Evolutionary conservation across 2,797 vertebrate genomes (phyloP).

Genomic region (Trematomus bernacchii): DNA sequence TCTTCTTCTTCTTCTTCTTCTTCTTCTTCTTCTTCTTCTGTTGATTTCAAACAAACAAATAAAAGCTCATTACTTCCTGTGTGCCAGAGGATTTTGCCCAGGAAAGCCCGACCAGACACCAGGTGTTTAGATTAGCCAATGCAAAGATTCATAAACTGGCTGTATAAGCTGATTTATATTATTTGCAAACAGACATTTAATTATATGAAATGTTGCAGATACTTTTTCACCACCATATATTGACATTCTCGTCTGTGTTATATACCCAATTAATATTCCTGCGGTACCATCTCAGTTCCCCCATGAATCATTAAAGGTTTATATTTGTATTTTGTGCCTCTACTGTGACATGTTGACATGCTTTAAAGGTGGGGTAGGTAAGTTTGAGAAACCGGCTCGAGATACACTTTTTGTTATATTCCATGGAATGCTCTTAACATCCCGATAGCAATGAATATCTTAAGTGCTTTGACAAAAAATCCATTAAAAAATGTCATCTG

Average conservation of each 20-base stretch:
- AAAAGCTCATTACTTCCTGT: constrained; percentile 54
- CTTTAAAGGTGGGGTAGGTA: too few relatives aligned
- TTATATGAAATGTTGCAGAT: constrained; percentile 64
- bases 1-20: constrained; percentile 36
- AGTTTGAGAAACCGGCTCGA: too few relatives aligned
- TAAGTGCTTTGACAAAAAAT: too few relatives aligned
- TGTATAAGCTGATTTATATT: constrained; percentile 68
- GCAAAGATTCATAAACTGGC: constrained; percentile 73
- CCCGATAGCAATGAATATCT: too few relatives aligned
- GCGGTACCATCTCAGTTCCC: constrained; percentile 1
- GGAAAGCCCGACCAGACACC: constrained; percentile 65
- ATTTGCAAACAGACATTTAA: constrained; percentile 66
- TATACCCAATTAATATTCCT: constrained; percentile 9
- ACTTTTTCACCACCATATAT: constrained; percentile 25
- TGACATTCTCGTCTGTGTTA: constrained; percentile 27
- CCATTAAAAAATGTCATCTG: too few relatives aligned
- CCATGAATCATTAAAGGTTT: constrained; percentile 1
- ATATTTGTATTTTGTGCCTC: neutral
- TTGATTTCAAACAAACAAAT: constrained; percentile 60
- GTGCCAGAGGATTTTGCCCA: constrained; percentile 59
- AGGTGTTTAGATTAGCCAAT: constrained; percentile 72
- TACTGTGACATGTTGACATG: too few relatives aligned
- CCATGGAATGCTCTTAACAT: too few relatives aligned
- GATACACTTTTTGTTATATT: too few relatives aligned
- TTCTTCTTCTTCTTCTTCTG: constrained; percentile 36